Evolutionary conservation across 2,797 vertebrate species (phyloP).

Genomic region (Poeciliopsis turneri): DNA sequence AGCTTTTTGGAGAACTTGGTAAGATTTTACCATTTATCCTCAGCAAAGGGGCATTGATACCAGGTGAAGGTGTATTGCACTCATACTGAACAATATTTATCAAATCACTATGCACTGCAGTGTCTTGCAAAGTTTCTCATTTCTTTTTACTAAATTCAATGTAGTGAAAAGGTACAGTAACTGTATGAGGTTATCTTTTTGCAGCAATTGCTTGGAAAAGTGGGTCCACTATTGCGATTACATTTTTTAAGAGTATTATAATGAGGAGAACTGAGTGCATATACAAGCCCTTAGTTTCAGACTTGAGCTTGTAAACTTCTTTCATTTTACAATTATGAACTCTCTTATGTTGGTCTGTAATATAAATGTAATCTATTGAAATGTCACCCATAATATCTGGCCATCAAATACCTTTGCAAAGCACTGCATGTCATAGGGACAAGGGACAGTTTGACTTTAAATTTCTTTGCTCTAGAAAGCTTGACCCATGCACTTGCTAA

Average conservation of each 20-base stretch:
- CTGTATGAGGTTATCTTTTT: background rate
- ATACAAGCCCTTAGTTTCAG: background rate
- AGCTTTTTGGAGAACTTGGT: slow-evolving; percentile 98
- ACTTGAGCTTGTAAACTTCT: background rate
- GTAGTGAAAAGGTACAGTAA: no score
- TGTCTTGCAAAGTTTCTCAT: background rate
- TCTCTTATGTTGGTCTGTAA: background rate
- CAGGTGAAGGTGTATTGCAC: no score
- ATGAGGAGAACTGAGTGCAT: background rate
- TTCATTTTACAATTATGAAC: background rate
- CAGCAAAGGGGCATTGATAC: background rate
- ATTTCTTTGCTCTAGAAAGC: background rate
- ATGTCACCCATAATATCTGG: background rate
- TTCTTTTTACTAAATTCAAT: background rate
- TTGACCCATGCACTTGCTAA: background rate
- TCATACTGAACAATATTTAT: background rate
- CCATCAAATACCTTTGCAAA: background rate
- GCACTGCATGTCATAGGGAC: background rate
- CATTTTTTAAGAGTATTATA: background rate
- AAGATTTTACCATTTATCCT: slow-evolving; percentile 57
- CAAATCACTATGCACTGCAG: background rate
- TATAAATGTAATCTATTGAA: background rate
- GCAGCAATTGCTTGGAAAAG: background rate
- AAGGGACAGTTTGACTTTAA: background rate
- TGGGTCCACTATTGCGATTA: background rate